phyloP scores from a whole-genome alignment of 2,113 vertebrate genomes.

The Sclerurus mexicanus region DNA sequence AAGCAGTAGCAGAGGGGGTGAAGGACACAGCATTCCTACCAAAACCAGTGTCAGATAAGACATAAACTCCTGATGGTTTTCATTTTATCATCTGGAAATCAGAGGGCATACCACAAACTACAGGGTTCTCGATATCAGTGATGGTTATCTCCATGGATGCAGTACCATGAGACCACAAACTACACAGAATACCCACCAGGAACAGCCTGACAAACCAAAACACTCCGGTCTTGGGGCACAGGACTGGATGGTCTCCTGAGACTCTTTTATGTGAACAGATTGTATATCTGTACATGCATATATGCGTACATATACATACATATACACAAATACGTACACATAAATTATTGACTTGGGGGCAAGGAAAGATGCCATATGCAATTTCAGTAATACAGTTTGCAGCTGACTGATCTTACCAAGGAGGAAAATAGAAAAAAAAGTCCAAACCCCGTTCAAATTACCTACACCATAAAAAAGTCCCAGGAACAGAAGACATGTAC shows the following conservation, averaged over 20 bases:
- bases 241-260: background rate
- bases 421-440: background rate
- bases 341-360: background rate
- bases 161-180: background rate
- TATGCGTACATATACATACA: background rate
- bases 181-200: background rate
- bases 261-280: background rate
- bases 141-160: background rate
- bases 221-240: background rate
- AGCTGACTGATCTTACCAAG: background rate
- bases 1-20: accelerated
- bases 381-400: background rate
- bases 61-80: background rate
- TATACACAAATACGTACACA: background rate
- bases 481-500: background rate
- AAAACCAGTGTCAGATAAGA: background rate
- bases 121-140: background rate
- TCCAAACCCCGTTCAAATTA: background rate
- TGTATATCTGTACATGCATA: background rate
- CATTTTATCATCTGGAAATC: background rate
- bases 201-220: background rate
- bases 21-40: background rate
- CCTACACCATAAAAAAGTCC: background rate
- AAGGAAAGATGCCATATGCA: background rate
- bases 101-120: background rate